Evolutionary conservation across 2,797 vertebrate genomes (phyloP).

Genomic region (Tinamus major): DNA sequence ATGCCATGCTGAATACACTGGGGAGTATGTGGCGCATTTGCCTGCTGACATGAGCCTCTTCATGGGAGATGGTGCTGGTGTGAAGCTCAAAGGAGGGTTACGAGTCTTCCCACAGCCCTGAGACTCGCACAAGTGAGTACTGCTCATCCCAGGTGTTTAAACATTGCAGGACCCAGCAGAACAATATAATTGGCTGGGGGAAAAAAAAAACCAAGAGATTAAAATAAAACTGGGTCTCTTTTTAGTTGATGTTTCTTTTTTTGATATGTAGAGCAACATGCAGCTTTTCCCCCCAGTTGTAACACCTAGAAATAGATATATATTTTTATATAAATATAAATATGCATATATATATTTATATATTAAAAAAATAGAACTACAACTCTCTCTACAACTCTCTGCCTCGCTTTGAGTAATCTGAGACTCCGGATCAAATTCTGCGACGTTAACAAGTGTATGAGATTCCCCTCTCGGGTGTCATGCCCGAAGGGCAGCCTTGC

Average conservation of each 20-base stretch:
- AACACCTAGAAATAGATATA: not conserved
- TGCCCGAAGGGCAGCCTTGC: not conserved
- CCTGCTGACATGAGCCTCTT: not conserved
- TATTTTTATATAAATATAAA: too few relatives aligned
- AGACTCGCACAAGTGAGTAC: not conserved
- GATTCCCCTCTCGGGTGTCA: not conserved
- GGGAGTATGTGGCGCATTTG: not conserved
- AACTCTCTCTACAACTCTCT: not conserved
- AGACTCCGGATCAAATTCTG: not conserved
- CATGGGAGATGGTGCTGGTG: not conserved
- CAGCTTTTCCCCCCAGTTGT: not conserved
- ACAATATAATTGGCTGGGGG: not conserved
- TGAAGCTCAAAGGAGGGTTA: not conserved
- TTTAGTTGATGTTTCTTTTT: not conserved
- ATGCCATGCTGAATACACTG: not conserved
- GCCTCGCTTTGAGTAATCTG: not conserved
- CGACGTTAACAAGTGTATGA: not conserved
- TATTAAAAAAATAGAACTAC: not conserved
- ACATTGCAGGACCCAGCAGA: not conserved
- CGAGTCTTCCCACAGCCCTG: not conserved
- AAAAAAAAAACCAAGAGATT: not conserved
- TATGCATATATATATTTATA: too few relatives aligned
- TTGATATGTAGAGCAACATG: not conserved
- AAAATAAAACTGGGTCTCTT: not conserved
- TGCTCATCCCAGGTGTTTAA: not conserved